These are phyloP conservation scores for Sphaerophoria taeniata DNA, from an alignment of 2,888 invertebrate species.

Conservation along the genomic window DNA sequence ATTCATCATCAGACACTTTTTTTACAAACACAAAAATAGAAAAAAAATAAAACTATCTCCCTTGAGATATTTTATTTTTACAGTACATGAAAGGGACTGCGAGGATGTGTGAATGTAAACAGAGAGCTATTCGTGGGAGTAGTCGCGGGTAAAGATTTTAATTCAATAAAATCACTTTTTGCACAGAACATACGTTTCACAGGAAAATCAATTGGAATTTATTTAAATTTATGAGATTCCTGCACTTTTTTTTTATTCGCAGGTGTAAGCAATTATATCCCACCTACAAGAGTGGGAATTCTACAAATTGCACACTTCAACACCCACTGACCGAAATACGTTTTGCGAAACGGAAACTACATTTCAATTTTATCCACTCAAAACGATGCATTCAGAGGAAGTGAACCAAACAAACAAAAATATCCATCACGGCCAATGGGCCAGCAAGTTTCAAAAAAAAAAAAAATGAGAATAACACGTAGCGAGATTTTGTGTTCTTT, in stretches of 20 bases:
- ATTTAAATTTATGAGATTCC: neutral
- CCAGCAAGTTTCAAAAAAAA: neutral
- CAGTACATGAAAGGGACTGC: too few relatives aligned
- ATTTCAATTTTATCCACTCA: neutral
- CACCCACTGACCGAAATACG: constrained; percentile 48
- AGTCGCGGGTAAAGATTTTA: too few relatives aligned
- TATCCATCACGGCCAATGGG: constrained; percentile 19
- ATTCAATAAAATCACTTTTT: too few relatives aligned
- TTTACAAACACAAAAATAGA: neutral
- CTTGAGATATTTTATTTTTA: neutral
- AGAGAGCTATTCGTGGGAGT: too few relatives aligned
- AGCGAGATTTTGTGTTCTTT: neutral
- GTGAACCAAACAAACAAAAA: neutral
- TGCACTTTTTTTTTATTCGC: neutral
- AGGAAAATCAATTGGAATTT: too few relatives aligned
- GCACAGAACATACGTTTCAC: too few relatives aligned
- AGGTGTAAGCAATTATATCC: neutral
- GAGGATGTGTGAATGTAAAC: too few relatives aligned
- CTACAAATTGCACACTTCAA: constrained; percentile 12
- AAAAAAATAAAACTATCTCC: neutral
- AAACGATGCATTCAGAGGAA: neutral
- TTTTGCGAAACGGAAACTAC: constrained; percentile 20
- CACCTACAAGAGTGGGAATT: neutral
- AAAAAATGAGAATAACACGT: neutral
- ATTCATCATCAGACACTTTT: neutral